These are phyloP conservation scores for Austrofundulus limnaeus DNA, from an alignment of 2,113 vertebrate genomes.

Conservation along the genomic window DNA sequence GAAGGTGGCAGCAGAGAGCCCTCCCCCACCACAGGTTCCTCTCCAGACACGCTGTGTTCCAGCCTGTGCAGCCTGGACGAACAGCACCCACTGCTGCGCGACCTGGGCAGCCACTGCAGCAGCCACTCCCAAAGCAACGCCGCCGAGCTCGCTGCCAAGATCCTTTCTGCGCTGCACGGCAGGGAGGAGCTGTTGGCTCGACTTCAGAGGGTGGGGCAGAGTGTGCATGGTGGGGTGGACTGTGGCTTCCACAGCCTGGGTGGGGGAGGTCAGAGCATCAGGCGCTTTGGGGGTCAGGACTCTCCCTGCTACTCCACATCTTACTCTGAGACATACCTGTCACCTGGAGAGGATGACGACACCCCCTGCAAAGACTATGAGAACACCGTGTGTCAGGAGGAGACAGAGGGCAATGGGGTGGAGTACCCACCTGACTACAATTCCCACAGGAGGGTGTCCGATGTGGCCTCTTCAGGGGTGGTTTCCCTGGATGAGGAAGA, in stretches of 20 bases:
- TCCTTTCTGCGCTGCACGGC: constrained; percentile 84
- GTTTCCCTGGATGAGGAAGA: constrained; percentile 93
- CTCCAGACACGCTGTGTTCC: constrained; percentile 93
- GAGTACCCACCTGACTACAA: constrained; percentile 66
- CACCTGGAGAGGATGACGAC: constrained; percentile 85
- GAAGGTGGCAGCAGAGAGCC: constrained; percentile 87
- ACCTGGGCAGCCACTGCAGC: constrained; percentile 68
- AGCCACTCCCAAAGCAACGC: constrained; percentile 76
- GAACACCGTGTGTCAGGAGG: constrained; percentile 64
- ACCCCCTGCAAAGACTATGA: constrained; percentile 88
- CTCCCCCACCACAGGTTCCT: constrained; percentile 88
- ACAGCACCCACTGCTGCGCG: constrained; percentile 84
- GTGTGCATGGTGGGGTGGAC: constrained; percentile 77
- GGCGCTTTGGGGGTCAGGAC: constrained; percentile 75
- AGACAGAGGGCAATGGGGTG: constrained; percentile 36
- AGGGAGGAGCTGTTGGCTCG: constrained; percentile 85
- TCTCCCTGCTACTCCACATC: constrained; percentile 87
- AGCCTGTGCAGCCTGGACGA: constrained; percentile 94
- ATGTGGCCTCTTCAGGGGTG: constrained; percentile 91
- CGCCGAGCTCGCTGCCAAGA: constrained; percentile 89
- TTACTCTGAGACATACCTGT: constrained; percentile 89
- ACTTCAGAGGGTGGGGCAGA: constrained; percentile 81
- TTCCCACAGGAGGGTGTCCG: constrained; percentile 85
- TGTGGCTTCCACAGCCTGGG: constrained; percentile 86
- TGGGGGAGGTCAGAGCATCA: constrained; percentile 78